These are phyloP conservation scores for Ernsta delagoae DNA, from an alignment of 2,888 invertebrate genomes.

Conservation along the genomic window DNA sequence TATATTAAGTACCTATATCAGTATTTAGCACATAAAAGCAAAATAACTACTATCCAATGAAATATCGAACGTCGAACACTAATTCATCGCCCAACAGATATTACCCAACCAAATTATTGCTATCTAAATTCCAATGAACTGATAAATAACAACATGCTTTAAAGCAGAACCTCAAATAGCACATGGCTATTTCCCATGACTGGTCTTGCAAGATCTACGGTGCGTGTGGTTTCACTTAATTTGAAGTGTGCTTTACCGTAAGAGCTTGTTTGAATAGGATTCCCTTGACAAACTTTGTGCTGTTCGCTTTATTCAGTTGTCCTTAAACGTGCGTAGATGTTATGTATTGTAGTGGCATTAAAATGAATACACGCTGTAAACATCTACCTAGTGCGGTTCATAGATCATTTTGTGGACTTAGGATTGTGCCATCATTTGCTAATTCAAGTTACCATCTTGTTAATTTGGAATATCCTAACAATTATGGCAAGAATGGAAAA, in stretches of 20 bases:
- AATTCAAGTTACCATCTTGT: background rate
- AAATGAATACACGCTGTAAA: constrained; percentile 4
- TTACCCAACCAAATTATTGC: background rate
- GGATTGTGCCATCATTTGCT: constrained; percentile 1
- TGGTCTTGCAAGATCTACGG: constrained; percentile 45
- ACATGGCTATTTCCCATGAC: constrained; percentile 45
- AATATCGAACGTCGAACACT: background rate
- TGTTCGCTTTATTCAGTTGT: constrained; percentile 13
- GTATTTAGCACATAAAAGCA: background rate
- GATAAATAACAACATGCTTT: background rate
- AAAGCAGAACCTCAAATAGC: constrained; percentile 25
- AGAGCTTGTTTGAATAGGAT: constrained; percentile 61
- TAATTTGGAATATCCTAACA: background rate
- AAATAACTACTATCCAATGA: background rate
- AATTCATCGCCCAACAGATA: background rate
- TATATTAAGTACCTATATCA: background rate
- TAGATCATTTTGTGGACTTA: background rate
- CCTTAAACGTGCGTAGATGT: background rate
- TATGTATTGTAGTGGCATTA: background rate
- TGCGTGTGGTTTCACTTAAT: constrained; percentile 45
- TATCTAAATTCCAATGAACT: constrained; percentile 8
- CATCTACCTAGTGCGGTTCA: background rate
- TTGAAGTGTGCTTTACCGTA: constrained; percentile 49
- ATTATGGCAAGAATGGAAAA: too few species aligned
- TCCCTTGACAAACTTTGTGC: constrained; percentile 44